phyloP scores from a whole-genome alignment of 2,797 vertebrate species.

The Vireo griseus region DNA sequence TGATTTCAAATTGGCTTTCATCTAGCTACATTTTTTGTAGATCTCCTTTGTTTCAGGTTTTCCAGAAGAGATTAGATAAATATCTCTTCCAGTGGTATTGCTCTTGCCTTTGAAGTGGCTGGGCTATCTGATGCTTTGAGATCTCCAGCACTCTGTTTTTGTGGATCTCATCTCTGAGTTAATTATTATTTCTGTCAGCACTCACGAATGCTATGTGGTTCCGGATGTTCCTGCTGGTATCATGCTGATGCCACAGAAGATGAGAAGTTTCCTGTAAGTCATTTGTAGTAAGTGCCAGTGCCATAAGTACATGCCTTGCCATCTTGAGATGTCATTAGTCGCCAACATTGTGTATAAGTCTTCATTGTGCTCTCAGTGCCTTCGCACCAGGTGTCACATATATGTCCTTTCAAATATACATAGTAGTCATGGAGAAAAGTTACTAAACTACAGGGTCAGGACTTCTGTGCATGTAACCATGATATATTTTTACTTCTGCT shows the following conservation, averaged over 20 bases:
- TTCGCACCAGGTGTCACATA: not conserved
- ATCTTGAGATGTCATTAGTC: not conserved
- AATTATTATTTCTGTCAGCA: not conserved
- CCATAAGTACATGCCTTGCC: not conserved
- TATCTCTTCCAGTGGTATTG: not conserved
- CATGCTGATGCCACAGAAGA: not conserved
- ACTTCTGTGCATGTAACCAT: not conserved
- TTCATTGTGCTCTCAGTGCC: not conserved
- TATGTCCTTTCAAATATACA: not conserved
- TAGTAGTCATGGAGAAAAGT: not conserved
- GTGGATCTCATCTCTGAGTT: not conserved
- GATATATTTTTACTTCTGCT: not conserved
- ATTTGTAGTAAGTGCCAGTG: not conserved
- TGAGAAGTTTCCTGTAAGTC: not conserved
- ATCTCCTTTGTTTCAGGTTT: not conserved
- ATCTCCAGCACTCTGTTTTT: not conserved
- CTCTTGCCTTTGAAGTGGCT: not conserved
- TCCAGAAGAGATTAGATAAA: not conserved
- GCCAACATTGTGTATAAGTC: accelerated
- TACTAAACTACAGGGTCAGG: not conserved
- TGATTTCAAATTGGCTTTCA: not conserved
- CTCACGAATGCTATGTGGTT: not conserved
- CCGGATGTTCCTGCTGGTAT: not conserved
- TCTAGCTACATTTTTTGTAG: not conserved
- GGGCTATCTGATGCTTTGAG: not conserved